A percentile compares a stretch with the other conserved stretches of the same genome.
Evolutionary conservation across 92 coral and sea anemone species (phyloP).

Genomic region (Epizoanthus ramosus): DNA sequence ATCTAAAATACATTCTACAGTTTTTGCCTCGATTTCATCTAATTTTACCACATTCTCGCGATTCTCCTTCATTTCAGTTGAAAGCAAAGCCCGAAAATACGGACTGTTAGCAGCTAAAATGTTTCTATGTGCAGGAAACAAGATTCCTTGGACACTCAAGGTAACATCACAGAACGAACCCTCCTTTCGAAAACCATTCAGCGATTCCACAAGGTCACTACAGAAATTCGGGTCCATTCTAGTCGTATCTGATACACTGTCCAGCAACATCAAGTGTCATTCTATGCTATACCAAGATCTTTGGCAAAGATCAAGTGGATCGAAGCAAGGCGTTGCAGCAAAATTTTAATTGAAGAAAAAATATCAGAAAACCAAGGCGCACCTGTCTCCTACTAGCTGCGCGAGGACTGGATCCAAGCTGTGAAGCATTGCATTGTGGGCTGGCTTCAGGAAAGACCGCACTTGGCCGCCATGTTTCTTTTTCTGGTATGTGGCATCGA

Average conservation of each 20-base stretch:
- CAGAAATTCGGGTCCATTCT: constrained; percentile 60
- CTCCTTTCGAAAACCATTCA: constrained; percentile 75
- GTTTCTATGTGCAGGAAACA: constrained; percentile 76
- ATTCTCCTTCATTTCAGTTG: constrained; percentile 83
- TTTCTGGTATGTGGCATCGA: constrained; percentile 37
- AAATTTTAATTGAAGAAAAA: neutral
- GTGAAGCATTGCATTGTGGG: constrained; percentile 62
- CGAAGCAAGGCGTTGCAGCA: too few relatives aligned
- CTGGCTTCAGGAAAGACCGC: constrained; percentile 61
- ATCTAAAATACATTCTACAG: constrained; percentile 66
- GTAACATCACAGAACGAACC: constrained; percentile 78
- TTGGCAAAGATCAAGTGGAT: too few relatives aligned
- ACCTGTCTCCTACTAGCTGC: constrained; percentile 13
- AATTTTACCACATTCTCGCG: constrained; percentile 66
- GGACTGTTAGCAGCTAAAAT: constrained; percentile 85
- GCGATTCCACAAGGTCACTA: constrained; percentile 56
- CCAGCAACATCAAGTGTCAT: too few relatives aligned
- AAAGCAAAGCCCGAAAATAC: constrained; percentile 76
- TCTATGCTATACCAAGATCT: too few relatives aligned
- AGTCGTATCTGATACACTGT: constrained; percentile 35
- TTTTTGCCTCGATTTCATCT: constrained; percentile 65
- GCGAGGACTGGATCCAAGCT: constrained; percentile 24
- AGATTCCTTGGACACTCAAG: constrained; percentile 60
- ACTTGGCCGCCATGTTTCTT: constrained; percentile 90
- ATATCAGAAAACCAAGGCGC: neutral